These are phyloP conservation scores for Himalopsyche kuldschensis DNA, from an alignment of 2,888 invertebrate genomes.

Conservation along the genomic window DNA sequence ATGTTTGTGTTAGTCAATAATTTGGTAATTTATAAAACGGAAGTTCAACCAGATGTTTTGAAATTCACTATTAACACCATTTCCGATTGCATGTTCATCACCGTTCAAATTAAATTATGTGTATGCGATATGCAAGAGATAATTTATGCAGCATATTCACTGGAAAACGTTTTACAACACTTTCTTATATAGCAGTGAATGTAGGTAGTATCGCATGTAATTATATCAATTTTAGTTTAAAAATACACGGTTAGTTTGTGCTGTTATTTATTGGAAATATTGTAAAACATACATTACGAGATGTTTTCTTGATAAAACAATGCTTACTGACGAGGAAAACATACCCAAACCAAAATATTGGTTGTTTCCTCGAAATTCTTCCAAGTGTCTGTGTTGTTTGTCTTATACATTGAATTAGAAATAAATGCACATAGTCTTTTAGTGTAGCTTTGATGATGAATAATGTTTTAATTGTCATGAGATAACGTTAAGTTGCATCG, in stretches of 20 bases:
- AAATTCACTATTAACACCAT: neutral
- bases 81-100: neutral
- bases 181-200: neutral
- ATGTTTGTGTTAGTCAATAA: neutral
- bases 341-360: too few relatives aligned
- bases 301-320: neutral
- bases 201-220: neutral
- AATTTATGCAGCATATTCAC: neutral
- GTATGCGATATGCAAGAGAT: neutral
- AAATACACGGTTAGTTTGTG: neutral
- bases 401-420: too few relatives aligned
- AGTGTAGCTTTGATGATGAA: too few relatives aligned
- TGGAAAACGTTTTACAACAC: neutral
- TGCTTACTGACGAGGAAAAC: too few relatives aligned
- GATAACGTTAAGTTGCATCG: too few relatives aligned
- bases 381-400: too few relatives aligned
- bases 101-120: neutral
- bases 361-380: too few relatives aligned
- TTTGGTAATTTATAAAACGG: neutral
- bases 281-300: neutral
- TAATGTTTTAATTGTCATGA: too few relatives aligned
- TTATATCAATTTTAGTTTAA: neutral
- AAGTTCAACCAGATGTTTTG: neutral
- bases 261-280: neutral
- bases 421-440: too few relatives aligned